These are phyloP conservation scores for Andinoacara biseriatus DNA, from an alignment of 2,113 vertebrate species.

Conservation along the genomic window DNA sequence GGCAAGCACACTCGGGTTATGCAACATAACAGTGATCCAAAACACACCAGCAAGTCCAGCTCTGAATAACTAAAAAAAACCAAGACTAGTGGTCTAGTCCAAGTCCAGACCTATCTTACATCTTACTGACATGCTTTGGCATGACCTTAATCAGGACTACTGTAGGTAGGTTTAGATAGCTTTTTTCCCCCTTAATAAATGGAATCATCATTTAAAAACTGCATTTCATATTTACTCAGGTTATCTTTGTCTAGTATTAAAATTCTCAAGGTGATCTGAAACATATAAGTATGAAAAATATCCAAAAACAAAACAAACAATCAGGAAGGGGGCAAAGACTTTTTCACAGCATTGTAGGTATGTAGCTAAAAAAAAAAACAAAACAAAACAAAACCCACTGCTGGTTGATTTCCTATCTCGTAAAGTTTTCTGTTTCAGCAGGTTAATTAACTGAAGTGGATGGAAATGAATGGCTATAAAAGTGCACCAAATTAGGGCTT, in stretches of 20 bases:
- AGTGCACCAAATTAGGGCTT: background rate
- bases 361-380: background rate
- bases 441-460: constrained; percentile 10
- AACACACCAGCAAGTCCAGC: no score
- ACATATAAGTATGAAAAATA: background rate
- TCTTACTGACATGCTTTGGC: no score
- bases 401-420: constrained; percentile 9
- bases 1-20: no score
- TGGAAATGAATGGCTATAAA: constrained; percentile 13
- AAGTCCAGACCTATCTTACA: no score
- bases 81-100: no score
- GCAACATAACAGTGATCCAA: no score
- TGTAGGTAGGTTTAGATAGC: no score
- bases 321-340: background rate
- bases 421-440: background rate
- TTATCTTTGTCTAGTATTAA: background rate
- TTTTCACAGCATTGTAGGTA: background rate
- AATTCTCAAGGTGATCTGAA: background rate
- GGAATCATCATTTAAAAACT: no score
- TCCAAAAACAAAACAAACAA: background rate
- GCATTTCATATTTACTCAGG: background rate
- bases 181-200: no score
- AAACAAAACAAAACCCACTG: background rate
- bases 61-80: no score
- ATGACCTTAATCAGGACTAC: no score